These are phyloP conservation scores for Semaprochilodus insignis DNA, from an alignment of 2,797 vertebrate species.

Conservation along the genomic window DNA sequence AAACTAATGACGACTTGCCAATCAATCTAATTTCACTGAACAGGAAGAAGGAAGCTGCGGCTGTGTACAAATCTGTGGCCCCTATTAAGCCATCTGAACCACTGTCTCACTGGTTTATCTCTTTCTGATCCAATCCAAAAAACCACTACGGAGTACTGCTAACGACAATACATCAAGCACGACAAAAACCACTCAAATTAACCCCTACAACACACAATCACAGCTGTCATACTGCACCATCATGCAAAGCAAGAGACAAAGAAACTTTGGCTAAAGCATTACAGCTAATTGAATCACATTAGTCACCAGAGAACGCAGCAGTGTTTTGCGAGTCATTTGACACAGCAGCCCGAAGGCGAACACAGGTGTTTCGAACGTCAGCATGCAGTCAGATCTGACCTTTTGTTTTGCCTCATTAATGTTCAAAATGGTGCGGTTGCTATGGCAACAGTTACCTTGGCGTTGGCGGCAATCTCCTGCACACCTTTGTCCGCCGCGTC, in stretches of 20 bases:
- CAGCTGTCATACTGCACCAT: not conserved
- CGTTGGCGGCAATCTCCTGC: conserved; percentile 87
- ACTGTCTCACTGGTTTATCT: not conserved
- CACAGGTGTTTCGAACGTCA: conserved; percentile 28
- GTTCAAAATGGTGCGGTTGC: conserved; percentile 23
- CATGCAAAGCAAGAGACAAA: not conserved
- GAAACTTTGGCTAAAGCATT: not conserved
- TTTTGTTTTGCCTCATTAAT: conserved; percentile 27
- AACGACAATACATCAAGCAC: no score
- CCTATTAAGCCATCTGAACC: not conserved
- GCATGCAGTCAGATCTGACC: conserved; percentile 17
- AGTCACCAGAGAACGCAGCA: not conserved
- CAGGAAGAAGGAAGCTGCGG: not conserved
- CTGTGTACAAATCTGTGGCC: not conserved
- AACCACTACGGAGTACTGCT: no score
- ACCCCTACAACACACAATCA: not conserved
- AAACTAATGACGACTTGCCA: conserved; percentile 1
- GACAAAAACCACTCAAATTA: not conserved
- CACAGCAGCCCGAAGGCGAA: not conserved
- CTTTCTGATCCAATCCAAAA: not conserved
- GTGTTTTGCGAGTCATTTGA: not conserved
- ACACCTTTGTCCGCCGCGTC: conserved; percentile 90
- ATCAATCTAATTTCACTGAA: conserved; percentile 12
- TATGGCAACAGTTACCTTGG: conserved; percentile 81
- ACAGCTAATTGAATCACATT: conserved; percentile 19